These are phyloP conservation scores for Motacilla alba DNA, from an alignment of 2,113 vertebrate species.

Conservation along the genomic window DNA sequence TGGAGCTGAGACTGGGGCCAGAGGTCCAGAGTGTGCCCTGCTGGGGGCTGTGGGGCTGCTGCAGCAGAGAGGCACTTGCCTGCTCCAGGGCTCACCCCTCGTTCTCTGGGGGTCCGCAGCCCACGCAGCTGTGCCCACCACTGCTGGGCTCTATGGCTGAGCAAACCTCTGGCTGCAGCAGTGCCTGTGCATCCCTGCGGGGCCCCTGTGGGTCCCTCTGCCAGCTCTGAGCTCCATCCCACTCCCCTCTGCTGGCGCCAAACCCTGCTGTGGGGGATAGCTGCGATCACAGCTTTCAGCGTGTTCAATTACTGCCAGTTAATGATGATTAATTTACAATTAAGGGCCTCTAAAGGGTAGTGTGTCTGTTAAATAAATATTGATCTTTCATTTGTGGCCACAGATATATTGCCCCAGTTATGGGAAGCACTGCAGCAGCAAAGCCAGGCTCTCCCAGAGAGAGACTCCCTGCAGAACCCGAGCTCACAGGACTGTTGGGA, in stretches of 20 bases:
- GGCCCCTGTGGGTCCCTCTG: background rate
- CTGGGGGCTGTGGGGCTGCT: background rate
- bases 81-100: background rate
- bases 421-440: background rate
- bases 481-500: background rate
- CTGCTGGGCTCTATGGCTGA: rapidly evolving
- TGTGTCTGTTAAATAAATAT: conserved; percentile 67
- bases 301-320: conserved; percentile 59
- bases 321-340: conserved; percentile 68
- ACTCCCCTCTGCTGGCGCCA: rapidly evolving
- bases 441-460: background rate
- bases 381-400: conserved; percentile 57
- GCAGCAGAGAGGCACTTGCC: background rate
- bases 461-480: rapidly evolving
- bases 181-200: background rate
- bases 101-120: background rate
- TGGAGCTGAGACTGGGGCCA: background rate
- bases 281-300: background rate
- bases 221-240: background rate
- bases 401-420: conserved; percentile 10
- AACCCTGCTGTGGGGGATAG: background rate
- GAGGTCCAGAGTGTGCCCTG: rapidly evolving
- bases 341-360: conserved; percentile 55
- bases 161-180: background rate
- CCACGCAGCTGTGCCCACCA: rapidly evolving